These are phyloP conservation scores for Hesperophylax magnus DNA, from an alignment of 1,140 invertebrate species.

Conservation along the genomic window DNA sequence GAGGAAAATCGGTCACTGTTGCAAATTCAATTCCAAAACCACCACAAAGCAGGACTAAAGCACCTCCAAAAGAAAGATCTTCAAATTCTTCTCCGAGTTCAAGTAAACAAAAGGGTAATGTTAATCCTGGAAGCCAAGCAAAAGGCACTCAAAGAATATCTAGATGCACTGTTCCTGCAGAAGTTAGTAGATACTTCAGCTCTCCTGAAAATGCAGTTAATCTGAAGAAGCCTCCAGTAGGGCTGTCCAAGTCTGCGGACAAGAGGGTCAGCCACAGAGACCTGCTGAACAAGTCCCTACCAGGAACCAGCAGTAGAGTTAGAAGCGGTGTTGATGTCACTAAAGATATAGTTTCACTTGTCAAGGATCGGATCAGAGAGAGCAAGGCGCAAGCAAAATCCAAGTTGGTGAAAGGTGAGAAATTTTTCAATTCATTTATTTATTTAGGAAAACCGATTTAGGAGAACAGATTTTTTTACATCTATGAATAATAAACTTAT, in stretches of 20 bases:
- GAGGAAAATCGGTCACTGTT: not conserved
- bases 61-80: not conserved
- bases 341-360: conserved; percentile 13
- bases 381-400: conserved; percentile 53
- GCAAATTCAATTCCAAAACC: not conserved
- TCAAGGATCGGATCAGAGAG: conserved; percentile 35
- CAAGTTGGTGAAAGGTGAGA: conserved; percentile 23
- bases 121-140: conserved; percentile 15
- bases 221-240: conserved; percentile 43
- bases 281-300: conserved; percentile 57
- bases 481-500: too few species aligned
- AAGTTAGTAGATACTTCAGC: conserved; percentile 47
- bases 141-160: conserved; percentile 19
- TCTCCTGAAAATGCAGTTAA: not conserved
- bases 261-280: conserved; percentile 65
- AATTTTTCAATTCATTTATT: too few species aligned
- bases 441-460: conserved; percentile 19
- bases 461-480: too few species aligned
- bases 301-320: conserved; percentile 36
- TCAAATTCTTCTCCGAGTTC: not conserved
- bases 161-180: conserved; percentile 41
- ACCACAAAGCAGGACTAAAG: too few species aligned
- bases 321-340: conserved; percentile 16
- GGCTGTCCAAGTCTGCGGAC: conserved; percentile 51
- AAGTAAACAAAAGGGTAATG: not conserved